These are phyloP conservation scores for Xyrichtys novacula DNA, from an alignment of 2,797 vertebrate genomes.

Conservation along the genomic window DNA sequence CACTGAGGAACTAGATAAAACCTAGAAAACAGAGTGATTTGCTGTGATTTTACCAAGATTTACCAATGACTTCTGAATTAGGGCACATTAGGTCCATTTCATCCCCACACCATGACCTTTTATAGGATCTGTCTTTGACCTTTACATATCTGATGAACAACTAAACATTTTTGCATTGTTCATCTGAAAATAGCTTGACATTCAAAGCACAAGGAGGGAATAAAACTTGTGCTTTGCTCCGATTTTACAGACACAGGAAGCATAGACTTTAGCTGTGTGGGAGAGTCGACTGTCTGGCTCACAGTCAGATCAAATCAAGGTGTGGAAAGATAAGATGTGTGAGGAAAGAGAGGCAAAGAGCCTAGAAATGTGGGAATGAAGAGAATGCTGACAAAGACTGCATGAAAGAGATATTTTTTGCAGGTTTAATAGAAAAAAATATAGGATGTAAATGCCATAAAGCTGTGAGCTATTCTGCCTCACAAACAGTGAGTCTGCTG, in stretches of 20 bases:
- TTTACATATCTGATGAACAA: slow-evolving; percentile 13
- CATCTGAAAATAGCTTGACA: slow-evolving; percentile 27
- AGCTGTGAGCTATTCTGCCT: slow-evolving; percentile 22
- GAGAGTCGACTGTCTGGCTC: slow-evolving; percentile 35
- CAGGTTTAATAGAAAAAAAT: not conserved
- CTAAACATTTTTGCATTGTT: slow-evolving; percentile 18
- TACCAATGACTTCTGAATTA: not conserved
- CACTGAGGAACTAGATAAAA: slow-evolving; percentile 8
- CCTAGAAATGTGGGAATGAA: slow-evolving; percentile 30
- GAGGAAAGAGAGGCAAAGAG: slow-evolving; percentile 46
- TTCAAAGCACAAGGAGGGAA: slow-evolving; percentile 18
- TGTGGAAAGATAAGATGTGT: slow-evolving; percentile 62
- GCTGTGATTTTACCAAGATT: slow-evolving; percentile 1
- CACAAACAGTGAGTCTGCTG: slow-evolving; percentile 78
- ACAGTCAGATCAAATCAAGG: slow-evolving; percentile 45
- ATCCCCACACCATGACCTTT: slow-evolving; percentile 15
- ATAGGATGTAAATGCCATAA: slow-evolving; percentile 46
- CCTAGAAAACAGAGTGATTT: slow-evolving; percentile 9
- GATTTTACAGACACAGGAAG: slow-evolving; percentile 61
- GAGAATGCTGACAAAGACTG: slow-evolving; percentile 22
- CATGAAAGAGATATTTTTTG: slow-evolving; percentile 2
- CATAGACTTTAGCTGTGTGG: slow-evolving; percentile 45
- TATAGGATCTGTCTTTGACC: slow-evolving; percentile 7
- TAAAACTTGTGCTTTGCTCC: slow-evolving; percentile 23
- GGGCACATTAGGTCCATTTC: slow-evolving; percentile 27